phyloP scores from a whole-genome alignment of 2,797 vertebrate species.

The Diplodus sargus region DNA sequence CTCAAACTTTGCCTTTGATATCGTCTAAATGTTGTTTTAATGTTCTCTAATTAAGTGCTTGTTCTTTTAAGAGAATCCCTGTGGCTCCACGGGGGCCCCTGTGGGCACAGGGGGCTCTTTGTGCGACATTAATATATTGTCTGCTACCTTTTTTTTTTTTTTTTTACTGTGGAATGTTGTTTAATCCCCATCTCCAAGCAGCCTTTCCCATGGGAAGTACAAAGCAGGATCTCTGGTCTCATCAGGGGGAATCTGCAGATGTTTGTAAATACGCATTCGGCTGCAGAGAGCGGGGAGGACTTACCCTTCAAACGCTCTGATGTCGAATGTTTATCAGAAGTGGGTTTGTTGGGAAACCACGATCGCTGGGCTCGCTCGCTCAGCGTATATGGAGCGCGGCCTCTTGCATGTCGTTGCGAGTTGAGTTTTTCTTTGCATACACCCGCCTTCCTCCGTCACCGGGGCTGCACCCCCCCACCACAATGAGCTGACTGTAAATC shows the following conservation, averaged over 20 bases:
- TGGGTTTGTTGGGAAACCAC: constrained; percentile 70
- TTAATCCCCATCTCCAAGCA: constrained; percentile 41
- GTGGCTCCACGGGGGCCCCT: constrained; percentile 4
- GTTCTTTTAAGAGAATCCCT: constrained; percentile 3
- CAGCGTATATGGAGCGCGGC: constrained; percentile 55
- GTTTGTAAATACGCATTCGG: constrained; percentile 71
- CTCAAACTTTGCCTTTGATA: constrained; percentile 21
- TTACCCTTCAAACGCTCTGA: constrained; percentile 66
- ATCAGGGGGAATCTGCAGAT: constrained; percentile 71
- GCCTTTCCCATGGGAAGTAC: constrained; percentile 73
- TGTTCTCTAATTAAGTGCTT: background rate
- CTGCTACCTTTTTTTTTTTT: constrained; percentile 35
- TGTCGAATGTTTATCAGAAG: constrained; percentile 73
- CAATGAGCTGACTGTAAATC: constrained; percentile 42
- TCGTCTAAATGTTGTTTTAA: constrained; percentile 20
- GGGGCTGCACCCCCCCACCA: background rate
- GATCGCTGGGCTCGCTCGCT: constrained; percentile 58
- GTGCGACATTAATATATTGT: constrained; percentile 47
- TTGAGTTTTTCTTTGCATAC: constrained; percentile 33
- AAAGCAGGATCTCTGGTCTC: constrained; percentile 58
- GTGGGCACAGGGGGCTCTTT: constrained; percentile 6
- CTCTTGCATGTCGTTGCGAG: constrained; percentile 38
- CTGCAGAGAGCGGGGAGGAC: constrained; percentile 48
- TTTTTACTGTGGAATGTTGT: constrained; percentile 50
- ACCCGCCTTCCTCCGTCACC: constrained; percentile 28